Conservation (phyloP, 2,113 vertebrate genomes). For the Damaliscus lunatus region DNA sequence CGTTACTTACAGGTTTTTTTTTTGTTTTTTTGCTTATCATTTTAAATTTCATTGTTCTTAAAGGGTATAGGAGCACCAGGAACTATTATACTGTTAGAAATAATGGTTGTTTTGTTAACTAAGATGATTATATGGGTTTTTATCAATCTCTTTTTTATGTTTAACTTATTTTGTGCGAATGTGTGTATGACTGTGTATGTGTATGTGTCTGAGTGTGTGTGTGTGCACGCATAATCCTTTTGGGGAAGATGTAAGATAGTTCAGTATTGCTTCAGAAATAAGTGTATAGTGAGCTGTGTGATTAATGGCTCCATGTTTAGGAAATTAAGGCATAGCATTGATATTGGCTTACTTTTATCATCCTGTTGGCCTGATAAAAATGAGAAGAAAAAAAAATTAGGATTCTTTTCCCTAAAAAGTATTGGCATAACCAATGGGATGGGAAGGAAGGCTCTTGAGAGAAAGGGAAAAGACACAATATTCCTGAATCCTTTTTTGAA, state of each 20-base stretch:
- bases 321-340: neutral
- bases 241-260: neutral
- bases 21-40: neutral
- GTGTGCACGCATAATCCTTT: neutral
- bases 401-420: neutral
- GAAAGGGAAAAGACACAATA: conserved; percentile 5
- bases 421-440: conserved; percentile 35
- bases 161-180: conserved; percentile 37
- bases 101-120: conserved; percentile 19
- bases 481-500: conserved; percentile 25
- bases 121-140: neutral
- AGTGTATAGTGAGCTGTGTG: neutral
- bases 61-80: neutral
- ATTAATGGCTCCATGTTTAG: conserved; percentile 9
- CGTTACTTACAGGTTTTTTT: neutral
- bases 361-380: neutral
- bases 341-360: conserved; percentile 35
- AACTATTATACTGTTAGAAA: neutral
- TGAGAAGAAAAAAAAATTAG: neutral
- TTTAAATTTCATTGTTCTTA: neutral
- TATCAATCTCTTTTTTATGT: neutral
- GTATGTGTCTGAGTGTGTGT: neutral
- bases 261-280: neutral
- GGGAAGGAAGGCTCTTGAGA: conserved; percentile 21
- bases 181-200: neutral